Conservation (phyloP, 1,140 invertebrate genomes). For the Drosophila ficusphila region DNA sequence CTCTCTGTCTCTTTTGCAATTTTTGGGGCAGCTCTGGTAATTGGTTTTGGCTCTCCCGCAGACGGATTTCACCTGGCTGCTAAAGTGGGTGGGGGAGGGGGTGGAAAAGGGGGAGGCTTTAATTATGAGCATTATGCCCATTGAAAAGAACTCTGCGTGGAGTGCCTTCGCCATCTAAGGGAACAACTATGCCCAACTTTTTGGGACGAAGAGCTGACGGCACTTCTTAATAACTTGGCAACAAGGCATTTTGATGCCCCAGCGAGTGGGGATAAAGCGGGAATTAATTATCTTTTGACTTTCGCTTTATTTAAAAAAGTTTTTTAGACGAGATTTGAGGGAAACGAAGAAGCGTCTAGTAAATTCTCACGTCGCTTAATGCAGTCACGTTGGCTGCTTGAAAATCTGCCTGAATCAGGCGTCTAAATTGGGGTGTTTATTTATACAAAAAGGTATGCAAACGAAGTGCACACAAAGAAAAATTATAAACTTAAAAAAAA, state of each 20-base stretch:
- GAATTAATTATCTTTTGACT: constrained; percentile 69
- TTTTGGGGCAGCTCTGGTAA: constrained; percentile 64
- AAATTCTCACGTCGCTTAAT: constrained; percentile 30
- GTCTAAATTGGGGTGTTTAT: not conserved
- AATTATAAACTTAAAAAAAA: too few relatives aligned
- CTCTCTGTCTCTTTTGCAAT: constrained; percentile 28
- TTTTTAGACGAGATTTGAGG: constrained; percentile 25
- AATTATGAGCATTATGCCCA: constrained; percentile 52
- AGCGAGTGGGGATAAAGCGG: constrained; percentile 26
- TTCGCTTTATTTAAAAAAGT: constrained; percentile 59
- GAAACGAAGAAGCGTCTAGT: not conserved
- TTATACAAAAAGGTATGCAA: too few relatives aligned
- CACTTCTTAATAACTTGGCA: constrained; percentile 50
- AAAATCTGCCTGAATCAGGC: not conserved
- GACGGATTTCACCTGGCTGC: constrained; percentile 3
- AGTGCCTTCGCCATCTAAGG: not conserved
- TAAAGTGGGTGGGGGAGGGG: not conserved
- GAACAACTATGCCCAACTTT: constrained; percentile 25
- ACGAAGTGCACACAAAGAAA: too few relatives aligned
- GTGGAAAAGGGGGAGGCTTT: constrained; percentile 12
- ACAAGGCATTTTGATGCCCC: constrained; percentile 40
- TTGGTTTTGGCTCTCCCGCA: constrained; percentile 51
- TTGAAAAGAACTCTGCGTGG: not conserved
- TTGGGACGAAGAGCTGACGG: not conserved
- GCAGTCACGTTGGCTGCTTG: not conserved